Conservation (phyloP, 2,797 vertebrate genomes). For the Zenarchopterus dispar region DNA sequence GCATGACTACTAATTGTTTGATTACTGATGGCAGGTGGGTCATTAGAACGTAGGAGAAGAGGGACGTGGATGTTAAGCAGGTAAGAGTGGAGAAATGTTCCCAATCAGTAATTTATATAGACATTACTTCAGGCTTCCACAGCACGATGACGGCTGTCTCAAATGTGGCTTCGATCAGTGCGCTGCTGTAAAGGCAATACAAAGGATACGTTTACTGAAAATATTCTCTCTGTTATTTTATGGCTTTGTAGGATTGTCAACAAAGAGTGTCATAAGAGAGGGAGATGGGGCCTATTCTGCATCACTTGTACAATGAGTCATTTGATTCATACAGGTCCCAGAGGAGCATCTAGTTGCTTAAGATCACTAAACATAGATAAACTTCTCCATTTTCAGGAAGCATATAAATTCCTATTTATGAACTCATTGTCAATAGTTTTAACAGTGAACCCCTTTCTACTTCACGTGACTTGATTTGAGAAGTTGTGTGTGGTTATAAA, state of each 20-base stretch:
- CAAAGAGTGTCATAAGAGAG: constrained; percentile 13
- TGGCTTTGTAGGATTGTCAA: constrained; percentile 15
- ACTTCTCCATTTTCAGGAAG: constrained; percentile 21
- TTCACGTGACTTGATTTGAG: background rate
- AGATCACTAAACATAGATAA: constrained; percentile 19
- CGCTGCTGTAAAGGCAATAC: constrained; percentile 34
- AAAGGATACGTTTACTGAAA: constrained; percentile 22
- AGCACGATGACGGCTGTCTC: constrained; percentile 29
- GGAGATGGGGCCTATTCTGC: constrained; percentile 7
- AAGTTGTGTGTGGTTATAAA: background rate
- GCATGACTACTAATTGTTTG: constrained; percentile 49
- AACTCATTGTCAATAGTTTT: background rate
- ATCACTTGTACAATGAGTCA: constrained; percentile 32
- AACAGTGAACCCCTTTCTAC: background rate
- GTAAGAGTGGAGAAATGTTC: constrained; percentile 46
- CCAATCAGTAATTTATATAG: constrained; percentile 43
- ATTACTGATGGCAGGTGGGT: constrained; percentile 58
- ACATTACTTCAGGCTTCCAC: constrained; percentile 20
- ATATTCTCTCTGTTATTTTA: constrained; percentile 27
- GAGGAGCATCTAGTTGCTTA: constrained; percentile 35
- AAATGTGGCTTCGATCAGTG: constrained; percentile 43
- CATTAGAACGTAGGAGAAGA: constrained; percentile 53
- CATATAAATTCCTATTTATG: background rate
- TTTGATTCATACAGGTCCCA: constrained; percentile 43
- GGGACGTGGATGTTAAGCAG: constrained; percentile 49